A percentile compares a stretch with the other conserved stretches of the same genome.
phyloP scores from a whole-genome alignment of 2,888 invertebrate species.

The Oxyteleia sp. region DNA sequence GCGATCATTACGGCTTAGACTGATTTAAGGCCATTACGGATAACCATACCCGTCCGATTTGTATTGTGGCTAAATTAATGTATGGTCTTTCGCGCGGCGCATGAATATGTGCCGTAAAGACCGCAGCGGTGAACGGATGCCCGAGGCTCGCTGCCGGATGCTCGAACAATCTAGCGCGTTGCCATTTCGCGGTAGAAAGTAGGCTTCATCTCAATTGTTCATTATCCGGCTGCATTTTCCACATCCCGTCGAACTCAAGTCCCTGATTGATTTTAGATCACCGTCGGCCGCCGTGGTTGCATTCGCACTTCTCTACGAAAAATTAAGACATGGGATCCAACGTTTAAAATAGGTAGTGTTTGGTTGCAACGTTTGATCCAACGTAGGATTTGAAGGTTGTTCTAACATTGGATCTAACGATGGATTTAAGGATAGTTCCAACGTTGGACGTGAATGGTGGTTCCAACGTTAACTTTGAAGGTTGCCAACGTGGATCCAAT shows the following conservation, averaged over 20 bases:
- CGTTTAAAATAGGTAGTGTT: too few species aligned
- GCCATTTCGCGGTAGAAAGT: slow-evolving; percentile 84
- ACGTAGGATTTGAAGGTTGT: too few species aligned
- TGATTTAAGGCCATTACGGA: slow-evolving; percentile 68
- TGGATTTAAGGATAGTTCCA: too few species aligned
- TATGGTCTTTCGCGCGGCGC: slow-evolving; percentile 64
- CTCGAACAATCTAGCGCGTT: slow-evolving; percentile 79
- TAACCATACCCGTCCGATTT: slow-evolving; percentile 69
- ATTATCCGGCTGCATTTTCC: slow-evolving; percentile 48
- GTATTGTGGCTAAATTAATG: slow-evolving; percentile 72
- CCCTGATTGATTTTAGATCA: slow-evolving; percentile 52
- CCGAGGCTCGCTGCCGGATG: slow-evolving; percentile 83
- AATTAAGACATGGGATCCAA: too few species aligned
- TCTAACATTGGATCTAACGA: too few species aligned
- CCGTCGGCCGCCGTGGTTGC: too few species aligned
- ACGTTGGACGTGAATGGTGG: too few species aligned
- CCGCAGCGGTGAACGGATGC: slow-evolving; percentile 83
- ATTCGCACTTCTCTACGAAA: too few species aligned
- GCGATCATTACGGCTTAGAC: slow-evolving; percentile 66
- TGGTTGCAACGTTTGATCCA: too few species aligned
- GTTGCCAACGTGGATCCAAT: too few species aligned
- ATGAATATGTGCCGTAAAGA: slow-evolving; percentile 73
- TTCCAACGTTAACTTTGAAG: too few species aligned
- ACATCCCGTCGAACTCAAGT: slow-evolving; percentile 41
- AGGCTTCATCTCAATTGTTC: slow-evolving; percentile 80